Base-by-base conservation (phyloP, 2,797 vertebrate genomes). In the Brachyrhaphis roseni region DNA sequence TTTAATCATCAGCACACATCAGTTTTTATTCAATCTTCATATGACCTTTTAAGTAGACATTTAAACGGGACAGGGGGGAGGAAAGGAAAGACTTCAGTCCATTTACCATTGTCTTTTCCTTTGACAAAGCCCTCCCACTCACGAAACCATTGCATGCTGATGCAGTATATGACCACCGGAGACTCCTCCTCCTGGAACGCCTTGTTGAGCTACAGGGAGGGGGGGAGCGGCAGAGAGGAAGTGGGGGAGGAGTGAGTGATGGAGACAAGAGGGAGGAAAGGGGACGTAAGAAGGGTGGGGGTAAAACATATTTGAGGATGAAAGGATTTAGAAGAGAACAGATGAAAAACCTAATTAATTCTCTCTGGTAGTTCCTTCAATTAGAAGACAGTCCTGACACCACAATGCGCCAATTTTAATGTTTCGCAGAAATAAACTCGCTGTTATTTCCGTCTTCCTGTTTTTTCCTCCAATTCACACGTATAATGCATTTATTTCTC, bases 101-200 rank as follows among this genome's bases (percentile, higher is more conserved):
- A 95, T 94, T 95, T 92, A 97, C 96, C 96, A 81, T 94, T 96
- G 95, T 97, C 95, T 95, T 99, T 99, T 87, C 97, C 98, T 95
- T 99, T 99, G 90, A 99, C 98, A 92, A 99, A 99, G 84, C 96
- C 97, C 93, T 99, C 98, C 98, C 98, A 99, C 91, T 99, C 98
- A 89, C 98, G 96, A 93, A 99, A 99, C 98, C 98, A 99, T 78
- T 99, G 98, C 98, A 99, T 99, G 96, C 98, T 99, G 96, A 99
- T 99, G 92, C 98, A 99, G 94, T 98, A 98, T 93, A 99, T 99
- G 39, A 97, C 97, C 86, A 97, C 95, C 13, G 98, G 98, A 88
- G 98, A 97, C 91, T 99, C 98, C 91, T 99, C 98, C 94, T 99
- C 98, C 92, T 99, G 98, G 94, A 99, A 99, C 81, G 98, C 98